A percentile compares a stretch with the other conserved stretches of the same genome.
These are phyloP conservation scores for Iselma pallidipennis DNA, from an alignment of 2,888 invertebrate species.

Conservation along the genomic window DNA sequence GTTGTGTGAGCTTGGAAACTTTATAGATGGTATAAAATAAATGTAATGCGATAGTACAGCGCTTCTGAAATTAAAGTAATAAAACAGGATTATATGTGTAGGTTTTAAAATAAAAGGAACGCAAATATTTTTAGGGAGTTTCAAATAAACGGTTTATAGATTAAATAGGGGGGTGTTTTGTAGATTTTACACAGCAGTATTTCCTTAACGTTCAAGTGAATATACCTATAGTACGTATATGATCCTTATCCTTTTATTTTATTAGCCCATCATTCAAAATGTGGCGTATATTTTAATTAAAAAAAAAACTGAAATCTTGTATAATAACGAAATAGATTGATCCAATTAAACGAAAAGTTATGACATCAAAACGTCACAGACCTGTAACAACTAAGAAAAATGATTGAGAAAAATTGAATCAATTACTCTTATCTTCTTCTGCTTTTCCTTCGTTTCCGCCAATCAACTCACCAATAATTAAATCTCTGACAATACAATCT, in stretches of 20 bases:
- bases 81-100: constrained; percentile 40
- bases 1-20: constrained; percentile 25
- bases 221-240: background rate
- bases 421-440: constrained; percentile 30
- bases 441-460: constrained; percentile 31
- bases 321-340: constrained; percentile 19
- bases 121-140: constrained; percentile 34
- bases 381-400: constrained; percentile 23
- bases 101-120: constrained; percentile 41
- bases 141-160: constrained; percentile 33
- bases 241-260: no score
- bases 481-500: constrained; percentile 32
- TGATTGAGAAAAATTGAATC: constrained; percentile 36
- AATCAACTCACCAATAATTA: constrained; percentile 36
- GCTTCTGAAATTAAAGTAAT: constrained; percentile 45
- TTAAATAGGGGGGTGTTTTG: constrained; percentile 19
- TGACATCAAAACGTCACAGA: constrained; percentile 20
- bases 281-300: constrained; percentile 10
- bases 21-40: constrained; percentile 38
- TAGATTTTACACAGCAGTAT: constrained; percentile 19
- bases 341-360: constrained; percentile 19
- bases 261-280: constrained; percentile 5
- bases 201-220: constrained; percentile 6
- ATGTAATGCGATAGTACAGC: constrained; percentile 36
- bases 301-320: background rate